Base-by-base conservation (phyloP, 2,888 invertebrate species). In the Eudemis profundana region DNA sequence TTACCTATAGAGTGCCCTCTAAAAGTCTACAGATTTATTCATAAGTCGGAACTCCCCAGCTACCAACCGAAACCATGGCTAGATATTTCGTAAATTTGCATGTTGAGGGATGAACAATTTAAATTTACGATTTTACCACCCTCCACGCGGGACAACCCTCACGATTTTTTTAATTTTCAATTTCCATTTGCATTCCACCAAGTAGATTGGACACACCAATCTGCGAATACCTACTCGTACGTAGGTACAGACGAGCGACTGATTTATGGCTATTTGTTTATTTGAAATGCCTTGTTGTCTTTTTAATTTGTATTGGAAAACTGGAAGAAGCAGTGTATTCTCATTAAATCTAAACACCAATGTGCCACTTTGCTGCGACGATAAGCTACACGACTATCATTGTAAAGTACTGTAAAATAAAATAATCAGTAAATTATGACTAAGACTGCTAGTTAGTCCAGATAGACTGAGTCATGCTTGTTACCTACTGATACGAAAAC, bases 121-220 rank as follows among this genome's bases (percentile, higher is more conserved):
- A 89, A 90, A 92, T 91, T 92, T 91, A 90, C 90, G 91, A 85
- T 88, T 87, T 83, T 83, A 71, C 81, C 84, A 78, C 87, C 90
- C 88, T 86, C 83, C 72, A 75, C 70, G 82, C 76, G 82, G 78
- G 71, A 75, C 85, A 85, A 88, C 90, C 90, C 90, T 89, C 89
- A 84, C 84, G 78, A 87, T 90, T 90, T 89, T 79, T 90, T 89
- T 87, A 88, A 90, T 90, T 91, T 91, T 91, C 90, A 89, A 90
- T 90, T 91, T 90, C 84, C 87, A 89, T 91, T 91, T 89, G 87
- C 87, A 90, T 92, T 89, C 89, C 85, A 69, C 51, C 47, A 66
- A 61, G 61, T 66, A 61, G 61, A 66, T 61, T 66, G 61, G 61
- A 66, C 65, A 65, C 65, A 76, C 76, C 81, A 74, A 78, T 79